These are phyloP conservation scores for Myrmecobius fasciatus DNA, from an alignment of 2,113 vertebrate species.

Conservation along the genomic window DNA sequence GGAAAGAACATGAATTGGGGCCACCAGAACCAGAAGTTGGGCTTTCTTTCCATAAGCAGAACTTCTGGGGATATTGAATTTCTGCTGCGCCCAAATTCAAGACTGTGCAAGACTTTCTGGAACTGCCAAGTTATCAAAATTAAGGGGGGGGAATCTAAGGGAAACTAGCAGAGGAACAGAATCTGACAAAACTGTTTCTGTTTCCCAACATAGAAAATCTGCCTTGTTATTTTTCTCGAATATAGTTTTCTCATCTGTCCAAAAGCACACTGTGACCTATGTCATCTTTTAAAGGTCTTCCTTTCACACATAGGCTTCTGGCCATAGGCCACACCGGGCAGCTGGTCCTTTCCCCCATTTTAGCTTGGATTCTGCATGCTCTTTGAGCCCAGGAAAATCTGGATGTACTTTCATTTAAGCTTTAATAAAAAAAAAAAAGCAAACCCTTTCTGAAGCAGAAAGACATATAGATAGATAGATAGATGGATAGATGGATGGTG, in stretches of 20 bases:
- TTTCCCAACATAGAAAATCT: neutral
- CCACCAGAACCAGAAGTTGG: neutral
- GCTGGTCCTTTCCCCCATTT: neutral
- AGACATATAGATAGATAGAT: too few species aligned
- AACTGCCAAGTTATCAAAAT: neutral
- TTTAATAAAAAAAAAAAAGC: neutral
- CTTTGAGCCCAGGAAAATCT: neutral
- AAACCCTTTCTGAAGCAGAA: neutral
- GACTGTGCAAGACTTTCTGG: neutral
- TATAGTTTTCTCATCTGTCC: neutral
- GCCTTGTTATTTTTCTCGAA: neutral
- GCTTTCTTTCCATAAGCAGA: neutral
- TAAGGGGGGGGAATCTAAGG: neutral
- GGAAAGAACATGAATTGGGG: neutral
- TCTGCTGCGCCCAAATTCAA: neutral
- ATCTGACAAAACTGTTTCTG: neutral
- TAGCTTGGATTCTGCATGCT: neutral
- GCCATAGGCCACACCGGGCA: neutral
- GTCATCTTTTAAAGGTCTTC: neutral
- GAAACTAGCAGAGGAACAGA: neutral
- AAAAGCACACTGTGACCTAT: neutral
- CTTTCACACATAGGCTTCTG: neutral
- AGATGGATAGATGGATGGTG: too few species aligned
- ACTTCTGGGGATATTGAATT: neutral
- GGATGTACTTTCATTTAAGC: neutral